Evolutionary conservation across 37 sponge, comb jelly and placozoan species (phyloP), one percentile per base, ranked within the genome.

Genomic region (Aplysina aerophoba): DNA sequence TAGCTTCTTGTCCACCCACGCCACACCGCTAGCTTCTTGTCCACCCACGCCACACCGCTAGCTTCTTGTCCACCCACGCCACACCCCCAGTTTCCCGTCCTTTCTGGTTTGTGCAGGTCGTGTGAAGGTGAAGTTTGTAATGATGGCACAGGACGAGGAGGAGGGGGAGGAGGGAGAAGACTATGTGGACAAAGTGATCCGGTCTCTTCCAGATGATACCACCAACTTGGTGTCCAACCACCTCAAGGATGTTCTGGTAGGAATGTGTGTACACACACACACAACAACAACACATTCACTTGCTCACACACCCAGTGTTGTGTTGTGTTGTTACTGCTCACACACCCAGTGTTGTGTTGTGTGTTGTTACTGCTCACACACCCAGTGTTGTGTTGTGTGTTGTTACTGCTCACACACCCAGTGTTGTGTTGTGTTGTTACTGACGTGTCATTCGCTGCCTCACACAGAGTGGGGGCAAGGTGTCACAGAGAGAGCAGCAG

Each of bases 381-480:
- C 27, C 4, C 63, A 28, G 35, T 71, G 34, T 71, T 69, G 71
- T 17, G 30, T 17, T n/a, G n/a, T 30, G 4, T 69, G n/a, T n/a
- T 38, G 44, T 21, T 4, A 41, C 78, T 41, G 21, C 27, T 13
- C 27, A 20, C 33, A 34, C 35, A 27, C 73, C 13, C n/a, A 30
- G 35, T 71, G 34, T 71, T 69, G 71, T 17, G 30, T 17, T 30
- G 4, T 69, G 66, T 17, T 38, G 44, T 21, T 4, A 41, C 78
- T 41, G 21, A n/a, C 8, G 50, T 44, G n/a, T n/a, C n/a, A n/a
- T n/a, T n/a, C n/a, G n/a, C n/a, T n/a, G n/a, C n/a, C n/a, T n/a
- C n/a, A n/a, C n/a, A 13, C 74, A 75, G 78, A 75, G 78, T 50
- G 78, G 78, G 41, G 78, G 78, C 16, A 75, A 50, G 24, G 24